phyloP scores from a whole-genome alignment of 1,140 invertebrate genomes.

The Reticulitermes speratus region DNA sequence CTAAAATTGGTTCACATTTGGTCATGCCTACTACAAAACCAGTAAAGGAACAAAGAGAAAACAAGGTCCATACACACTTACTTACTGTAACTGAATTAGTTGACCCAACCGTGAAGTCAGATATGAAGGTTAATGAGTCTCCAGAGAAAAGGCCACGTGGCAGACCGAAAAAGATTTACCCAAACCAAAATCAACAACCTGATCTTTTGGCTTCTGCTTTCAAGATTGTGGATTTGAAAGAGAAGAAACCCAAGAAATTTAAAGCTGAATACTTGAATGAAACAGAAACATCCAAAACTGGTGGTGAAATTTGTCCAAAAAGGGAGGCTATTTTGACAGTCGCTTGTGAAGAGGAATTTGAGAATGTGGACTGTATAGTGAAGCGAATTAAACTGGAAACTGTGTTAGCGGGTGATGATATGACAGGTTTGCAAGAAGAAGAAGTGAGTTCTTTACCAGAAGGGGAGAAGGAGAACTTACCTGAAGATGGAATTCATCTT shows the following conservation, averaged over 20 bases:
- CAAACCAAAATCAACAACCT: background rate
- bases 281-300: conserved; percentile 20
- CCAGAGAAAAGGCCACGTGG: conserved; percentile 28
- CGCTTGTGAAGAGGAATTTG: conserved; percentile 26
- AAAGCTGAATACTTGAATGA: background rate
- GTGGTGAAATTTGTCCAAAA: conserved; percentile 19
- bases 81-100: background rate
- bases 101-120: background rate
- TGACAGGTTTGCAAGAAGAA: conserved; percentile 20
- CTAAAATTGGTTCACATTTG: conserved; percentile 28
- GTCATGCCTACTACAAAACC: conserved; percentile 10
- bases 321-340: background rate
- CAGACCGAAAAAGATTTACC: conserved; percentile 24
- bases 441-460: conserved; percentile 26
- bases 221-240: conserved; percentile 21
- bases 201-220: background rate
- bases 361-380: conserved; percentile 24
- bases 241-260: background rate
- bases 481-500: conserved; percentile 21
- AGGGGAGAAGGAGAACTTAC: conserved; percentile 32
- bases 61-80: background rate
- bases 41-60: conserved; percentile 21
- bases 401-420: background rate
- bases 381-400: conserved; percentile 28
- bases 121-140: conserved; percentile 20